Conservation (phyloP, 1,140 invertebrate species). For the Campoletis sonorensis region DNA sequence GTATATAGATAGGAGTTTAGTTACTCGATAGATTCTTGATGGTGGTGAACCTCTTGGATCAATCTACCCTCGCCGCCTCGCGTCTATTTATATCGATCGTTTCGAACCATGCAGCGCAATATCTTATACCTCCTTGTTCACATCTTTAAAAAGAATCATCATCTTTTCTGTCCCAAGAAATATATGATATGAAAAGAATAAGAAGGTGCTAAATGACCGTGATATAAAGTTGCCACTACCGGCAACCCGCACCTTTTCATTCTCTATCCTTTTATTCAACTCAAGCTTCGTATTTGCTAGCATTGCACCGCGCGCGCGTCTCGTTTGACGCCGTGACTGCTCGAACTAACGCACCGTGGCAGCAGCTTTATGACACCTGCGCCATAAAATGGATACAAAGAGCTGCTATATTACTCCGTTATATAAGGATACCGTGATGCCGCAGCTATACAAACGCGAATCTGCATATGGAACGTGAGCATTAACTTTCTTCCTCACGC, state of each 20-base stretch:
- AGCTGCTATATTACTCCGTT: constrained; percentile 66
- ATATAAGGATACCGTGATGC: constrained; percentile 57
- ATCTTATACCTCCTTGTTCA: background rate
- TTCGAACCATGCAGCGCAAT: background rate
- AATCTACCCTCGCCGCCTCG: background rate
- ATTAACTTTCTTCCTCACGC: constrained; percentile 72
- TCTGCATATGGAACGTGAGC: constrained; percentile 73
- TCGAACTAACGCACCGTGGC: constrained; percentile 2
- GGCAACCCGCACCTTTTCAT: background rate
- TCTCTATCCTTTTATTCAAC: background rate
- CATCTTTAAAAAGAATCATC: background rate
- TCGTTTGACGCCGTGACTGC: constrained; percentile 11
- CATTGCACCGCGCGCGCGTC: constrained; percentile 8
- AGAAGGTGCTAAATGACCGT: constrained; percentile 2
- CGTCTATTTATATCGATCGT: constrained; percentile 33
- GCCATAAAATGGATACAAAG: constrained; percentile 74
- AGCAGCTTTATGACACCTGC: constrained; percentile 68
- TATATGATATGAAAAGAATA: background rate
- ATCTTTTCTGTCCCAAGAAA: background rate
- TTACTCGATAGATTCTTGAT: background rate
- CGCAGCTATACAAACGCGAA: constrained; percentile 66
- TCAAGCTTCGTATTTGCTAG: constrained; percentile 5
- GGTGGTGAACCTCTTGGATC: constrained; percentile 20
- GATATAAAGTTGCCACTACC: background rate
- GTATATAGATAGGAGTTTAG: background rate